phyloP scores from a whole-genome alignment of 2,113 vertebrate genomes.

The Eupsittula cactorum region DNA sequence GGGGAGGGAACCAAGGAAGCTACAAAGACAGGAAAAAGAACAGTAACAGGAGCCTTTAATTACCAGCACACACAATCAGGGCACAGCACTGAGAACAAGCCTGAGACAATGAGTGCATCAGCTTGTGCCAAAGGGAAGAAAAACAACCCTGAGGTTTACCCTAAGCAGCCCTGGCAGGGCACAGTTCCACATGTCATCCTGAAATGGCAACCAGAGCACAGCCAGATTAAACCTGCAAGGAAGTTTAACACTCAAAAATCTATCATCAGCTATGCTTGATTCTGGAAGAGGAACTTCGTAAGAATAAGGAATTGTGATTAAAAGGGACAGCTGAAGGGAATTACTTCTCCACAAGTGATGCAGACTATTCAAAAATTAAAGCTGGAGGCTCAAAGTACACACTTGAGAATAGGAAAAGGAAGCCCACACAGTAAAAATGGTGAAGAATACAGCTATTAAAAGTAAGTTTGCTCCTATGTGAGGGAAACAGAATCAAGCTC shows the following conservation, averaged over 20 bases:
- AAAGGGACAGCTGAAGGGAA: neutral
- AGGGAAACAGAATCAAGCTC: neutral
- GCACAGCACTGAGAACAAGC: neutral
- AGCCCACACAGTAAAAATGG: neutral
- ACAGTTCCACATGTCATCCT: neutral
- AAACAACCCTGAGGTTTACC: neutral
- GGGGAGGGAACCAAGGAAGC: neutral
- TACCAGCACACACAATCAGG: neutral
- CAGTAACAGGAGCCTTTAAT: neutral
- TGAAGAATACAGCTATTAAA: neutral
- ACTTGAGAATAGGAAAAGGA: neutral
- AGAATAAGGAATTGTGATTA: constrained; percentile 6
- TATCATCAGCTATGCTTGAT: neutral
- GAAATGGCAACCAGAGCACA: neutral
- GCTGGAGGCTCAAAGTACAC: neutral
- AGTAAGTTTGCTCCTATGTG: neutral
- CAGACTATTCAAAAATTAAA: constrained; percentile 5
- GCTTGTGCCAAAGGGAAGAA: neutral
- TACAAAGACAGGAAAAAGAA: constrained; percentile 17
- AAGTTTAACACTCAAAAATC: neutral
- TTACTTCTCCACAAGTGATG: neutral
- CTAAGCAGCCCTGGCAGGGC: neutral
- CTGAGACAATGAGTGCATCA: neutral
- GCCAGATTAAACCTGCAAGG: neutral
- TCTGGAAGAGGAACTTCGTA: constrained; percentile 5